Conservation (phyloP, 2,113 vertebrate species). For the Platycercus adscitus region DNA sequence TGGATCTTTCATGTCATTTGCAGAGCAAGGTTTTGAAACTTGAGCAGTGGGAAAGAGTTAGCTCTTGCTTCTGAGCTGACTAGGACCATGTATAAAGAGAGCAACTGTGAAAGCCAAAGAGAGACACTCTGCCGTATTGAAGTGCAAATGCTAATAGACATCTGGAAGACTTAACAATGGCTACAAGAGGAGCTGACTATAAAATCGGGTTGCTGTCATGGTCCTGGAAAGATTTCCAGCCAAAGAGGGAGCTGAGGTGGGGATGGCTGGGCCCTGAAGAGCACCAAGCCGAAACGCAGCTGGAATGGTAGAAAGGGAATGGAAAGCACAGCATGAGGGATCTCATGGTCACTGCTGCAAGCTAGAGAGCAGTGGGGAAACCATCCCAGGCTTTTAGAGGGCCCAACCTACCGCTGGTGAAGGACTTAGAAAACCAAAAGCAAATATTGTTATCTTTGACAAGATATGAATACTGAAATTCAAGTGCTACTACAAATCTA, state of each 20-base stretch:
- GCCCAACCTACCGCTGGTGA: neutral
- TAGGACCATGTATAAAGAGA: neutral
- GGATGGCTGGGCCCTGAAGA: neutral
- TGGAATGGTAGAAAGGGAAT: neutral
- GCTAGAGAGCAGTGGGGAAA: neutral
- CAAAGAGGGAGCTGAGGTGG: neutral
- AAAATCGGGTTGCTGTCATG: neutral
- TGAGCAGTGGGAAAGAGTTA: neutral
- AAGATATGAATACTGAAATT: neutral
- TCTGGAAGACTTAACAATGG: neutral
- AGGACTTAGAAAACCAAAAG: neutral
- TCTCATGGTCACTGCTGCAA: neutral
- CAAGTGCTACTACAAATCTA: neutral
- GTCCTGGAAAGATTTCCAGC: neutral
- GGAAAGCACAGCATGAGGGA: neutral
- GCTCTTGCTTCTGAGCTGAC: neutral
- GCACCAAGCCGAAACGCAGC: neutral
- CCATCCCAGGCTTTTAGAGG: neutral
- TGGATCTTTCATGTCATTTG: neutral
- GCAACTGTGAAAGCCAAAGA: slow-evolving; percentile 9
- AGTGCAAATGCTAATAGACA: neutral
- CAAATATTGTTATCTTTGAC: neutral
- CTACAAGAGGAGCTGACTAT: neutral
- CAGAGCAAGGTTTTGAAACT: neutral
- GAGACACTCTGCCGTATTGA: neutral